phyloP scores from a whole-genome alignment of 2,113 vertebrate genomes.

The Oreotragus oreotragus region DNA sequence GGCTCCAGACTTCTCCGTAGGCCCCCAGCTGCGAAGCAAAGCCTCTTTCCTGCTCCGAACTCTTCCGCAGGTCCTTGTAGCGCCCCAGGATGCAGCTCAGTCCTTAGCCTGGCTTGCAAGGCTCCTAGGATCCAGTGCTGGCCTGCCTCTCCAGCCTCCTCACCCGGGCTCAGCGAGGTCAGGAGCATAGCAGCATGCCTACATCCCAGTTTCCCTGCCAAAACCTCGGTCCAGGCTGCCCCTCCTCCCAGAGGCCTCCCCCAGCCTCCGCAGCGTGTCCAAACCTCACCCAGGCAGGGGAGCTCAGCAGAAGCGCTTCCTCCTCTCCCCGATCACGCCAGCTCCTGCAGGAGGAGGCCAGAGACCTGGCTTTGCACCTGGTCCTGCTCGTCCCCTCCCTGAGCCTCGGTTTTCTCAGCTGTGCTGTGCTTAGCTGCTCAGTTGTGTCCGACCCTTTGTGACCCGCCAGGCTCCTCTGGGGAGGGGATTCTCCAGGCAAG shows the following conservation, averaged over 20 bases:
- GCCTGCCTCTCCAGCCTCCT: neutral
- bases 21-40: neutral
- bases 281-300: too few relatives aligned
- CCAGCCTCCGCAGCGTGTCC: too few relatives aligned
- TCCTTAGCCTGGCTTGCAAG: neutral
- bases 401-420: neutral
- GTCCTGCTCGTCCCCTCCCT: neutral
- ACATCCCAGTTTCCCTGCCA: fast-evolving
- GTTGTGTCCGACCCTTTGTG: neutral
- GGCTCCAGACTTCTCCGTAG: neutral
- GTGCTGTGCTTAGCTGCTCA: neutral
- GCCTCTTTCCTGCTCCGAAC: neutral
- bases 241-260: neutral
- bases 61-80: neutral
- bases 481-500: neutral
- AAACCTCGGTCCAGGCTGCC: neutral
- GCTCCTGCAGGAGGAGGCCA: neutral
- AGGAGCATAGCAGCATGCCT: fast-evolving
- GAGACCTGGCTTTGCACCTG: neutral
- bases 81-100: too few relatives aligned
- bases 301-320: neutral
- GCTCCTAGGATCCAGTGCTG: neutral
- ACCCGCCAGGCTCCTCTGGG: neutral
- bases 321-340: neutral
- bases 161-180: too few relatives aligned